A percentile compares a stretch with the other conserved stretches of the same genome.
Conservation (phyloP, 2,888 invertebrate species). For the Cabera pusaria region DNA sequence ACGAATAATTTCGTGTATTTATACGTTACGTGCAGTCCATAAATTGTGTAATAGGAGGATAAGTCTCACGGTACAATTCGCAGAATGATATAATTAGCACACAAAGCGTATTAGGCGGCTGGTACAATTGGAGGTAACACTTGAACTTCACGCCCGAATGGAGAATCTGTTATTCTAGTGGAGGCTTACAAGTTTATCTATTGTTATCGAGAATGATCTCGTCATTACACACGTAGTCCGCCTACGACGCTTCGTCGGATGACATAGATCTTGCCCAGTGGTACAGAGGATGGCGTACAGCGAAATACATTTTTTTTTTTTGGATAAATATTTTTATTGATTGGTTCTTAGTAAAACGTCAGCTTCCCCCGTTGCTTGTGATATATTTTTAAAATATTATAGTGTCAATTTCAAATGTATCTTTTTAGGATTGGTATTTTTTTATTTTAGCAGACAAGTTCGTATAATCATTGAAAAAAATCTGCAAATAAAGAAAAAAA, state of each 20-base stretch:
- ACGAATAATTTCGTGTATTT: constrained; percentile 26
- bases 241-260: constrained; percentile 65
- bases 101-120: constrained; percentile 34
- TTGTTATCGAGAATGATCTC: constrained; percentile 69
- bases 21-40: constrained; percentile 32
- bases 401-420: too few relatives aligned
- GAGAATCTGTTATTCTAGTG: constrained; percentile 58
- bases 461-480: too few relatives aligned
- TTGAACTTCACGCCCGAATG: constrained; percentile 41
- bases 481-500: too few relatives aligned
- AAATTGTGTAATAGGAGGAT: constrained; percentile 31
- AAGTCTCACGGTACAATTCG: constrained; percentile 32
- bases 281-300: too few relatives aligned
- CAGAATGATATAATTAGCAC: constrained; percentile 33
- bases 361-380: too few relatives aligned
- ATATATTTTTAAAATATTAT: too few relatives aligned
- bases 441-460: too few relatives aligned
- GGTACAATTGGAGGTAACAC: constrained; percentile 29
- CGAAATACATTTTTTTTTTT: too few relatives aligned
- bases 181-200: constrained; percentile 63
- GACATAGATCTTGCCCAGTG: constrained; percentile 48
- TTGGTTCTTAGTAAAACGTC: too few relatives aligned
- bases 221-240: constrained; percentile 69
- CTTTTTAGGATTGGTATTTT: too few relatives aligned
- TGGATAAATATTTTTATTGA: too few relatives aligned